Evolutionary conservation across 2,113 vertebrate species (phyloP).

Genomic region (Pseudopodoces humilis): DNA sequence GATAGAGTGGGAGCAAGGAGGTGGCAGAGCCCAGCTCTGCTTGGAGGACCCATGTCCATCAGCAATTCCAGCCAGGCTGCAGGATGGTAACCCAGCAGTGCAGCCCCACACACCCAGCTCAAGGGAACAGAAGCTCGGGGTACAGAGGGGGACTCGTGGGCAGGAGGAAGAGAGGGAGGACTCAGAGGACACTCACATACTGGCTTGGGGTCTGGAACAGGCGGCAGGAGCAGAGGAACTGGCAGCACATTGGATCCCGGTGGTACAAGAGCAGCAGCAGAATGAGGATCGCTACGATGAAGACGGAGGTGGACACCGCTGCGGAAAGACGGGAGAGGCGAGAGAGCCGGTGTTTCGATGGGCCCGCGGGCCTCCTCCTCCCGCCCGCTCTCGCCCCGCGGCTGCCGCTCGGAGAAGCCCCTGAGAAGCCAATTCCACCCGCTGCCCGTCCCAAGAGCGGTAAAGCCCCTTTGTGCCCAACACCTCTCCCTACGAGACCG

Average conservation of each 20-base stretch:
- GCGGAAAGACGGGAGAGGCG: not conserved
- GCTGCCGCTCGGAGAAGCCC: not conserved
- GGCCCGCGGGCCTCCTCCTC: not conserved
- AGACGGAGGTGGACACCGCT: slow-evolving; percentile 78
- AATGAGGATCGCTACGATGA: slow-evolving; percentile 77
- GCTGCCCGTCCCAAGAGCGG: not conserved
- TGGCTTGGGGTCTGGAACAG: slow-evolving; percentile 69
- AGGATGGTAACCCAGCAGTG: rapidly evolving
- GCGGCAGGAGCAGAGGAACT: slow-evolving; percentile 75
- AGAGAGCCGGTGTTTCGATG: not conserved
- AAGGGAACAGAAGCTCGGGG: not conserved
- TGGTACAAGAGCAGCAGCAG: slow-evolving; percentile 80
- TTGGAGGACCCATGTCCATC: rapidly evolving
- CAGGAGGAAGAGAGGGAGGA: not conserved
- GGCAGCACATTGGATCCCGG: slow-evolving; percentile 79
- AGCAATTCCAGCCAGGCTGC: not conserved
- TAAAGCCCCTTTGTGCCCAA: not conserved
- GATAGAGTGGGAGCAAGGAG: not conserved
- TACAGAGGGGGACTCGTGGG: rapidly evolving
- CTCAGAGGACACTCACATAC: slow-evolving; percentile 64
- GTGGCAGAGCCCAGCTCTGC: not conserved
- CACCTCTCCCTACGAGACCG: too few relatives aligned
- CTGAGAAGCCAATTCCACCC: not conserved
- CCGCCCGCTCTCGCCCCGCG: not conserved
- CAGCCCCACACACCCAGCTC: not conserved